Conservation (phyloP, 2,113 vertebrate species). For the Tragelaphus scriptus region DNA sequence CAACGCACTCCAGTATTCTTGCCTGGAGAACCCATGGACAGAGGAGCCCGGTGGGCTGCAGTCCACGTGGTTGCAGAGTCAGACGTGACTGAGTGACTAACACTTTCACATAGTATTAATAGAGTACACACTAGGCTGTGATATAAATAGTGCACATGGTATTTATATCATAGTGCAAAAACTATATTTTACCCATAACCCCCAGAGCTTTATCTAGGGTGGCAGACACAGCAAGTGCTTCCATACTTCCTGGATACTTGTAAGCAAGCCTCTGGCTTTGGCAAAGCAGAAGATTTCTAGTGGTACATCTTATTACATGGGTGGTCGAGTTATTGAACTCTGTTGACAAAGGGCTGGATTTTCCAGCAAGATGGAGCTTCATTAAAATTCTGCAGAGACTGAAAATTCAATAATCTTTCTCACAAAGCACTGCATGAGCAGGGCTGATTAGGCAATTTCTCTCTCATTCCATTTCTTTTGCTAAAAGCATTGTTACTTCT, state of each 20-base stretch:
- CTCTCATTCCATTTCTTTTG: slow-evolving; percentile 84
- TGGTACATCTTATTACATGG: slow-evolving; percentile 91
- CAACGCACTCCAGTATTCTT: neutral
- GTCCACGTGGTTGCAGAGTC: neutral
- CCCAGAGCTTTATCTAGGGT: neutral
- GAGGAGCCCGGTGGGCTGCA: neutral
- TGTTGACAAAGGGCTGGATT: slow-evolving; percentile 86
- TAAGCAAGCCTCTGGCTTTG: slow-evolving; percentile 62
- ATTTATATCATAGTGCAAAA: neutral
- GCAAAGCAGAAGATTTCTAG: slow-evolving; percentile 83
- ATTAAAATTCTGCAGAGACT: slow-evolving; percentile 92
- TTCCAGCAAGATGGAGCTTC: slow-evolving; percentile 86
- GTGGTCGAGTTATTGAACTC: slow-evolving; percentile 90
- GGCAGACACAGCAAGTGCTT: slow-evolving; percentile 52
- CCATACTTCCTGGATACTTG: slow-evolving; percentile 64
- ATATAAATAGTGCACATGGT: neutral
- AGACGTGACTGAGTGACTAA: neutral
- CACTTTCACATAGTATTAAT: neutral
- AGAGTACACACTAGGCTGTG: neutral
- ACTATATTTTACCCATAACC: neutral
- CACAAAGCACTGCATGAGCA: slow-evolving; percentile 85
- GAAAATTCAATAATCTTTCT: slow-evolving; percentile 92
- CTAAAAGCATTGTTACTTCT: slow-evolving; percentile 86
- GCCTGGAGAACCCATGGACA: neutral
- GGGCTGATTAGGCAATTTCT: slow-evolving; percentile 89